Evolutionary conservation across 1,140 invertebrate species (phyloP).

Genomic region (Lordiphosa stackelbergi): DNA sequence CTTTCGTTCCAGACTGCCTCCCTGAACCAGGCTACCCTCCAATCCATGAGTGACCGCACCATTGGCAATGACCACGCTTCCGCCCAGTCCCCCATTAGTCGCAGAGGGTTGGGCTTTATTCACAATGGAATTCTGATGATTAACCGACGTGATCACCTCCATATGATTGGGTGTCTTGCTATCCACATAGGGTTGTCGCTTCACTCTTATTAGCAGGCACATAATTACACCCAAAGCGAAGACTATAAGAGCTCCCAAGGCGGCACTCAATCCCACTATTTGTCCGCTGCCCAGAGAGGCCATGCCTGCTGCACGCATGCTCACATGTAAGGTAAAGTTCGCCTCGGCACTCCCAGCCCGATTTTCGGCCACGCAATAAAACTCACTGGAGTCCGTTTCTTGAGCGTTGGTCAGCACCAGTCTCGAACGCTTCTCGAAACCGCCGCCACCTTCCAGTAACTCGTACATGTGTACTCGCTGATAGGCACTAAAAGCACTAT

Average conservation of each 20-base stretch:
- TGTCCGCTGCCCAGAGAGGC: slow-evolving; percentile 89
- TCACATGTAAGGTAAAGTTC: slow-evolving; percentile 92
- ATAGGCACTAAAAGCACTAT: slow-evolving; percentile 87
- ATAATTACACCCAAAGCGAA: slow-evolving; percentile 86
- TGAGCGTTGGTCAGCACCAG: slow-evolving; percentile 91
- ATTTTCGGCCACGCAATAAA: slow-evolving; percentile 94
- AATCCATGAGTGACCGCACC: slow-evolving; percentile 64
- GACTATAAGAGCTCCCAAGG: slow-evolving; percentile 87
- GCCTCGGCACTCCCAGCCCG: slow-evolving; percentile 93
- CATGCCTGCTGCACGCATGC: slow-evolving; percentile 85
- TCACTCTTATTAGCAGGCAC: slow-evolving; percentile 84
- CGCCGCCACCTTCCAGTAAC: slow-evolving; percentile 79
- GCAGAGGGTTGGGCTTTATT: slow-evolving; percentile 77
- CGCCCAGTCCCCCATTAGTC: slow-evolving; percentile 77
- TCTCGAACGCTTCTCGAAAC: slow-evolving; percentile 85
- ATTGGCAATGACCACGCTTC: slow-evolving; percentile 73
- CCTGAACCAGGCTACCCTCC: slow-evolving; percentile 28
- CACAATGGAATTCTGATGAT: slow-evolving; percentile 78
- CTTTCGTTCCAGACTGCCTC: slow-evolving; percentile 61
- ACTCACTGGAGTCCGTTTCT: slow-evolving; percentile 91
- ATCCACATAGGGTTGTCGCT: slow-evolving; percentile 83
- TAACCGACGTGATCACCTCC: slow-evolving; percentile 83
- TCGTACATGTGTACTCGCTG: slow-evolving; percentile 89
- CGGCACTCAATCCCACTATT: slow-evolving; percentile 90
- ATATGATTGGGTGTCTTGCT: slow-evolving; percentile 86